Conservation (phyloP, 2,113 vertebrate species). For the Eurystomus gularis region DNA sequence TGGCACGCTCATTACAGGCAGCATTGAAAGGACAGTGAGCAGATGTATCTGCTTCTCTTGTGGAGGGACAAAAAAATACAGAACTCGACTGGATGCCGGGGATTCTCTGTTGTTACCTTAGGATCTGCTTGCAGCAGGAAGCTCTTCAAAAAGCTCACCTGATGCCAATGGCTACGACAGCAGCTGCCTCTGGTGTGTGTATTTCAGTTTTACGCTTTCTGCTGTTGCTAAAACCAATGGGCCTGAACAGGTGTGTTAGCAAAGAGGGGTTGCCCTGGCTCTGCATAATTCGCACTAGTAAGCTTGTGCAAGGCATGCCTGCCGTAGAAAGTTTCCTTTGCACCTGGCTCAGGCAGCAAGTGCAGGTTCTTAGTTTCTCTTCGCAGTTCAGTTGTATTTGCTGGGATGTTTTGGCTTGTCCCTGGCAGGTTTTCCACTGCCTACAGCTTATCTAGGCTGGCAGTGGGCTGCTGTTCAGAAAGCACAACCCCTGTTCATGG, state of each 20-base stretch:
- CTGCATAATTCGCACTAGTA: not conserved
- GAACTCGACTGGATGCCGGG: accelerated
- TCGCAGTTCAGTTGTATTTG: not conserved
- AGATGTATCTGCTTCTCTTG: not conserved
- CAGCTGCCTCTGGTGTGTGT: not conserved
- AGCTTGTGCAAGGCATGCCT: not conserved
- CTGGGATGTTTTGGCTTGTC: not conserved
- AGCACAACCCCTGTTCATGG: not conserved
- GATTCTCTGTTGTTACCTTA: not conserved
- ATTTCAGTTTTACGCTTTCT: not conserved
- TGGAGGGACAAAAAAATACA: not conserved
- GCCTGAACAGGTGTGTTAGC: not conserved
- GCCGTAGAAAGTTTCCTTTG: not conserved
- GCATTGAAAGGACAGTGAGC: not conserved
- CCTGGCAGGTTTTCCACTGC: not conserved
- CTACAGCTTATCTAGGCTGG: not conserved
- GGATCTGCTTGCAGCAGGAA: not conserved
- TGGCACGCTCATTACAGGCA: not conserved
- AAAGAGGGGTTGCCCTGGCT: not conserved
- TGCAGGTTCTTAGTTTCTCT: not conserved
- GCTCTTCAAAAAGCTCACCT: not conserved
- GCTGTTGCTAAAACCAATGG: not conserved
- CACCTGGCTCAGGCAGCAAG: not conserved
- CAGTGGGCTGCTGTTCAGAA: not conserved
- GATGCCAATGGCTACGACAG: not conserved